These are phyloP conservation scores for Rhabdornis inornatus DNA, from an alignment of 2,113 vertebrate genomes.

Conservation along the genomic window DNA sequence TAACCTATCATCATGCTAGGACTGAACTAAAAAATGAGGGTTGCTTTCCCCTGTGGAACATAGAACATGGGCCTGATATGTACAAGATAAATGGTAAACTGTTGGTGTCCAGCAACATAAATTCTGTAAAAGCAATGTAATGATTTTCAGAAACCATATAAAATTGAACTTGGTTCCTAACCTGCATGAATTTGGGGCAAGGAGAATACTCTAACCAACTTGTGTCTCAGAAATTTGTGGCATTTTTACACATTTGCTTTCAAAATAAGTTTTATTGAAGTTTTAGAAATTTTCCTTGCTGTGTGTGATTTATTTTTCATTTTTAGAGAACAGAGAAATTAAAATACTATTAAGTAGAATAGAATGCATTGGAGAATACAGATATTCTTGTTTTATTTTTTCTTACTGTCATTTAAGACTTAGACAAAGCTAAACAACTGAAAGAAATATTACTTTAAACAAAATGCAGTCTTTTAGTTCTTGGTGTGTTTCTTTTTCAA, in stretches of 20 bases:
- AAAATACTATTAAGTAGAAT: neutral
- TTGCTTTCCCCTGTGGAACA: neutral
- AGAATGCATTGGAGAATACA: neutral
- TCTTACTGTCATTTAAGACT: neutral
- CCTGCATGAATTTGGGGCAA: neutral
- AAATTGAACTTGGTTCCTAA: neutral
- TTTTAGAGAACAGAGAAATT: neutral
- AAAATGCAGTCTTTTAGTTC: neutral
- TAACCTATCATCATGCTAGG: neutral
- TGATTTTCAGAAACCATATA: neutral
- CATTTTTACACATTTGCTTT: neutral
- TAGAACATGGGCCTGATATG: rapidly evolving
- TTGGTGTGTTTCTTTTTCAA: neutral
- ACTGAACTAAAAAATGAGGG: neutral
- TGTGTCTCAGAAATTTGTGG: rapidly evolving
- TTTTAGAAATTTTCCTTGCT: neutral
- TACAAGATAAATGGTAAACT: neutral
- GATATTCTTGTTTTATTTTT: neutral
- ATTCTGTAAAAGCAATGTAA: neutral
- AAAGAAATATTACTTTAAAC: neutral
- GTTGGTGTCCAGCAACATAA: neutral
- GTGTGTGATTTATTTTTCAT: neutral
- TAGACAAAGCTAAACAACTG: neutral
- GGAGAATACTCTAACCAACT: neutral
- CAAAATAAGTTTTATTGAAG: neutral